These are phyloP conservation scores for Macaria liturata DNA, from an alignment of 2,888 invertebrate species.

Conservation along the genomic window DNA sequence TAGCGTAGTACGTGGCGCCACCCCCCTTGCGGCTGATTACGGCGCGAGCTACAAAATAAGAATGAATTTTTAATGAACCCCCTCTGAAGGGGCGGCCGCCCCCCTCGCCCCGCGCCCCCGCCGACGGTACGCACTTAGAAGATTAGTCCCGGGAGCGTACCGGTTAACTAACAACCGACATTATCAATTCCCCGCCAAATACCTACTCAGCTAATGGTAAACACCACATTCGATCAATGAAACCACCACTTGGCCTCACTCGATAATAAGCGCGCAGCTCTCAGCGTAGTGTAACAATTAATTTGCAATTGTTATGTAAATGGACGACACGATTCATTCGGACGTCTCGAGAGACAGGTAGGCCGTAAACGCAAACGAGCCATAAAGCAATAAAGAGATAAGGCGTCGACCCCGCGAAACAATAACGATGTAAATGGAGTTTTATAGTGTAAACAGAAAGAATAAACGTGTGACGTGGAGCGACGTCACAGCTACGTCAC, in stretches of 20 bases:
- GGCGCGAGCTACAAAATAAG: conserved; percentile 73
- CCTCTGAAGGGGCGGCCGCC: conserved; percentile 39
- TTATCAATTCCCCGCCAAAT: conserved; percentile 47
- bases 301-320: conserved; percentile 33
- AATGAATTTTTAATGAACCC: conserved; percentile 82
- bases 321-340: conserved; percentile 29
- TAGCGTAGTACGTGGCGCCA: conserved; percentile 54
- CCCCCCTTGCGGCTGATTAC: conserved; percentile 74
- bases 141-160: conserved; percentile 78
- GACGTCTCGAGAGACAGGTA: conserved; percentile 45
- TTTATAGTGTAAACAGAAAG: conserved; percentile 81
- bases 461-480: conserved; percentile 69
- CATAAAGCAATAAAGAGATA: conserved; percentile 74
- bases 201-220: conserved; percentile 30
- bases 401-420: conserved; percentile 72
- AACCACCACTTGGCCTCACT: conserved; percentile 12
- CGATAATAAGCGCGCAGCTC: conserved; percentile 12
- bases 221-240: conserved; percentile 17
- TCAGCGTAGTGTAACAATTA: conserved; percentile 31
- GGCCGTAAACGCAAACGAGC: conserved; percentile 55
- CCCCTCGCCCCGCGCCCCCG: conserved; percentile 28
- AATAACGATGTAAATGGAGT: conserved; percentile 76
- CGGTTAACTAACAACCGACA: conserved; percentile 62
- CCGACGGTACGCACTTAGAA: conserved; percentile 77
- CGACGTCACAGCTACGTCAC: conserved; percentile 54